Conservation (phyloP, 1,140 invertebrate genomes). For the Drosophila watanabei region DNA sequence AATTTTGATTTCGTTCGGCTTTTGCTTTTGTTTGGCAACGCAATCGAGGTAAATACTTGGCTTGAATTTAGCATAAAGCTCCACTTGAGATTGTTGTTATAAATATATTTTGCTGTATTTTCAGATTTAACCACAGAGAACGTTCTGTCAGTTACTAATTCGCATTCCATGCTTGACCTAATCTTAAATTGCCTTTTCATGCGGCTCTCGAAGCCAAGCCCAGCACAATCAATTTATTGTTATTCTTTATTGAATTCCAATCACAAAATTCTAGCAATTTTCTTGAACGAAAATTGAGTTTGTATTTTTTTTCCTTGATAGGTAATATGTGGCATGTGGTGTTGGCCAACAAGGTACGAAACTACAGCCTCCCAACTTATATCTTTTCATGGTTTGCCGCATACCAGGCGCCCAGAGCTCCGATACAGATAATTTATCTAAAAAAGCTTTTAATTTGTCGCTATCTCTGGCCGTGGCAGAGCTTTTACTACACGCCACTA, state of each 20-base stretch:
- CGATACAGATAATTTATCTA: slow-evolving; percentile 18
- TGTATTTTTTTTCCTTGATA: not conserved
- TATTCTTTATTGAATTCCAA: slow-evolving; percentile 36
- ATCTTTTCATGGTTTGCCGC: slow-evolving; percentile 4
- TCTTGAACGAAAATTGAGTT: slow-evolving; percentile 13
- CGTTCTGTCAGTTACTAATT: slow-evolving; percentile 35
- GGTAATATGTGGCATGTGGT: not conserved
- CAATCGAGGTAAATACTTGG: slow-evolving; percentile 42
- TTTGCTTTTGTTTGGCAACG: slow-evolving; percentile 35
- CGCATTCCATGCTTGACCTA: slow-evolving; percentile 45
- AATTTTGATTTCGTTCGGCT: slow-evolving; percentile 49
- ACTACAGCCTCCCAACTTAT: slow-evolving; percentile 4
- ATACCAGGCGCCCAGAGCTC: slow-evolving; percentile 26
- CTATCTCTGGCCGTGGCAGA: slow-evolving; percentile 16
- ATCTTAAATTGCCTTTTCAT: slow-evolving; percentile 43
- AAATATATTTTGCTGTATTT: slow-evolving; percentile 19
- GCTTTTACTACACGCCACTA: slow-evolving; percentile 35
- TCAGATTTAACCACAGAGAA: slow-evolving; percentile 7
- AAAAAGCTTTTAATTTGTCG: slow-evolving; percentile 37
- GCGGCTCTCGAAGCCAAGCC: slow-evolving; percentile 30
- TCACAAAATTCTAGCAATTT: slow-evolving; percentile 29
- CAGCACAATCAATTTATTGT: slow-evolving; percentile 29
- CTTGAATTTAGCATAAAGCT: slow-evolving; percentile 32
- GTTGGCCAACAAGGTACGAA: not conserved
- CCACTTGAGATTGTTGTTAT: slow-evolving; percentile 15